Evolutionary conservation across 2,113 vertebrate genomes (phyloP), one percentile per base, ranked within the genome.

Genomic region (Pipra filicauda): DNA sequence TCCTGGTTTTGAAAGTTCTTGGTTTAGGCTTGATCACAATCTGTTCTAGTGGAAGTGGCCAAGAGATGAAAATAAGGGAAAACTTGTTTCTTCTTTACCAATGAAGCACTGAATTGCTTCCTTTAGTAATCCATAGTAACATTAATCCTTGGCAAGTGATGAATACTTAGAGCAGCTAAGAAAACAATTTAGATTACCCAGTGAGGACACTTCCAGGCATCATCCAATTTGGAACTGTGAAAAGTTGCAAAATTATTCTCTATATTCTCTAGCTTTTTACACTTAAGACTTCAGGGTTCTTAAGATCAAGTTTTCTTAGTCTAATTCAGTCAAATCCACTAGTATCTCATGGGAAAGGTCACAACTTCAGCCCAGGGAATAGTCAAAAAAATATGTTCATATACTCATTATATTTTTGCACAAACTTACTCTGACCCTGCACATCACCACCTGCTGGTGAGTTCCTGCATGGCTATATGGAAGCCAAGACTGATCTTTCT

Each of bases 391-490:
- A 8, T 41, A 35, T 0, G 2, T 83, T 46, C 15, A 37, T 3
- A 28, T 11, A 61, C 58, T 61, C 8, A 15, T 27, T 8, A 5
- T 30, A 35, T 41, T 41, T 89, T 83, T 35, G 10, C 33, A 73
- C 7, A 39, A 75, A 67, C 2, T 35, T 74, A 39, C 8, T 49
- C n/a, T 70, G 39, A 8, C 16, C 27, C 9, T 31, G 55, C 18
- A 43, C 18, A 27, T 70, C 55, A 33, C 30, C 80, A 22, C 6
- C 16, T 46, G 61, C 20, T 48, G 24, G 4, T 3, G 5, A 87
- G 58, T 12, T 79, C 30, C 30, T 61, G n/a, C 21, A 41, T 0
- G 5, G 27, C 15, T 61, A 43, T 3, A 1, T 0, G 1, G 44
- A 82, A 89, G 44, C 17, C 28, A 89, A 46, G 30, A 13, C 13